phyloP scores from a whole-genome alignment of 2,888 invertebrate species.

The Leptopilina drosophilae region DNA sequence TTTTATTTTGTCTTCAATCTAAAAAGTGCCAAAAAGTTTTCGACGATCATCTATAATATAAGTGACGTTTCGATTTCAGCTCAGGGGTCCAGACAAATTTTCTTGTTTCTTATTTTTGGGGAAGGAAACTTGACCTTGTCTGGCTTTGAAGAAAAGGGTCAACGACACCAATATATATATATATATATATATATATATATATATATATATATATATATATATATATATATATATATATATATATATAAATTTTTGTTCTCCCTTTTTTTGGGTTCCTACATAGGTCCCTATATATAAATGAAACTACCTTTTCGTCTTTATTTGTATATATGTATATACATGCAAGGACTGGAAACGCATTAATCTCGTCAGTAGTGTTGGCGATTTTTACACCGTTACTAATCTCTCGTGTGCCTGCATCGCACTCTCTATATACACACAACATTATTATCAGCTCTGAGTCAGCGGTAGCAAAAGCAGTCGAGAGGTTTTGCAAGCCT shows the following conservation, averaged over 20 bases:
- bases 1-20: too few species aligned
- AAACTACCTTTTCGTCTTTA: conserved; percentile 3
- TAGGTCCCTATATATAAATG: background rate
- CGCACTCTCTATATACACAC: conserved; percentile 19
- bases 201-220: too few species aligned
- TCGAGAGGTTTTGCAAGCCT: conserved; percentile 39
- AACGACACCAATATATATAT: conserved; percentile 45
- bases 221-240: background rate
- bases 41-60: background rate
- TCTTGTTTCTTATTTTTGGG: conserved; percentile 51
- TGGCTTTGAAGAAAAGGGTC: conserved; percentile 56
- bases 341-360: conserved; percentile 16
- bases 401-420: conserved; percentile 20
- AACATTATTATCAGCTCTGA: conserved; percentile 38
- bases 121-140: conserved; percentile 58
- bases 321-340: background rate
- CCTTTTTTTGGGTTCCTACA: background rate
- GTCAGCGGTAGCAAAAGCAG: conserved; percentile 32
- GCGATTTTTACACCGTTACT: conserved; percentile 30
- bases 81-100: conserved; percentile 34
- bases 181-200: too few species aligned
- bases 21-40: too few species aligned
- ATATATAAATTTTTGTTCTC: too few species aligned
- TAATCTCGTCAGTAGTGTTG: conserved; percentile 35
- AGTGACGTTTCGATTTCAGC: conserved; percentile 52